Percentiles rank a stretch among this genome's conserved stretches.
Conservation (phyloP, 2,113 vertebrate genomes). For the Sakesphorus luctuosus region DNA sequence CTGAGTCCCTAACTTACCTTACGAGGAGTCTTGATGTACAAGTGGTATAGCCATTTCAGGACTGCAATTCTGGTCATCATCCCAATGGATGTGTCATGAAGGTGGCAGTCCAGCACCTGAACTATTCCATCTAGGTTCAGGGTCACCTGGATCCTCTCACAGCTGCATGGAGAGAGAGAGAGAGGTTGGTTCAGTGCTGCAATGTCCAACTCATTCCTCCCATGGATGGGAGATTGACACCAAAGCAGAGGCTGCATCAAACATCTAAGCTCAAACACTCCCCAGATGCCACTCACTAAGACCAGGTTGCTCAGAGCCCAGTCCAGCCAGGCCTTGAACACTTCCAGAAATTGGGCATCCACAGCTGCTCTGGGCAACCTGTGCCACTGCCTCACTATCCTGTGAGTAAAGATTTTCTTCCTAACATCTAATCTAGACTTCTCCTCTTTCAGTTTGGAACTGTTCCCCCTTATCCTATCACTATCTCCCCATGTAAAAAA, state of each 20-base stretch:
- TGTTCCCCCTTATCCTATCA: background rate
- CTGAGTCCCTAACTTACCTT: constrained; percentile 75
- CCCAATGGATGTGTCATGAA: constrained; percentile 88
- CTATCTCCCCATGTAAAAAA: background rate
- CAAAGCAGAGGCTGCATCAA: background rate
- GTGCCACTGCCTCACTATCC: background rate
- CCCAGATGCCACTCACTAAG: background rate
- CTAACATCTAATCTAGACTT: background rate
- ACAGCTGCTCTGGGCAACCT: background rate
- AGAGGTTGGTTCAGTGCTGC: background rate
- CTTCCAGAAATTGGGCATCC: background rate
- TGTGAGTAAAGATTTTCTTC: background rate
- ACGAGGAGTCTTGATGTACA: constrained; percentile 97
- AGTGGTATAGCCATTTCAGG: constrained; percentile 97
- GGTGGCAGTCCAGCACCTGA: constrained; percentile 92
- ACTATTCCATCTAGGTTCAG: constrained; percentile 95
- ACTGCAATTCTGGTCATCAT: constrained; percentile 99
- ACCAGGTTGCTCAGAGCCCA: background rate
- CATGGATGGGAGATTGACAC: fast-evolving
- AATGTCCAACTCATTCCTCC: background rate
- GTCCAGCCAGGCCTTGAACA: background rate
- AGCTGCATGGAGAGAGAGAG: constrained; percentile 31
- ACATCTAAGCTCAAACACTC: background rate
- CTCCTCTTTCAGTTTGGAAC: background rate
- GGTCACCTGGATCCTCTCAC: constrained; percentile 82